Conservation (phyloP, 2,888 invertebrate species). For the Pollenia labialis region DNA sequence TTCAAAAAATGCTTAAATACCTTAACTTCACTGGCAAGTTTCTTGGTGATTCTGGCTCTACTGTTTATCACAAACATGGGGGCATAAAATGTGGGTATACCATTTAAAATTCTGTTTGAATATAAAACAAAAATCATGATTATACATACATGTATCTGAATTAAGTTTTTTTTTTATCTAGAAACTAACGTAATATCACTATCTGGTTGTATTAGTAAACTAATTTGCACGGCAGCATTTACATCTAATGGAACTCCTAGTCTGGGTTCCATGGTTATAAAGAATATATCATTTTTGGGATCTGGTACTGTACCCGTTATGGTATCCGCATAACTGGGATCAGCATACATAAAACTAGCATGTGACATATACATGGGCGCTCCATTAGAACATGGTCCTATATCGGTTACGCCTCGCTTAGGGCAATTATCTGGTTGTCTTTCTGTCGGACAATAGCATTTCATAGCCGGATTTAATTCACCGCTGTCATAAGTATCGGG, state of each 20-base stretch:
- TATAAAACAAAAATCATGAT: background rate
- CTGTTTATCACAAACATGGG: constrained; percentile 79
- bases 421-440: constrained; percentile 83
- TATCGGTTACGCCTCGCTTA: constrained; percentile 87
- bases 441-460: constrained; percentile 88
- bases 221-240: constrained; percentile 90
- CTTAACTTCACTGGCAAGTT: constrained; percentile 78
- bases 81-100: constrained; percentile 78
- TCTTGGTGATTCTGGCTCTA: constrained; percentile 75
- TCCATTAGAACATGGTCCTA: constrained; percentile 89
- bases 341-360: constrained; percentile 91
- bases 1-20: constrained; percentile 62
- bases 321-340: constrained; percentile 87
- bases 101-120: constrained; percentile 76
- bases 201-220: constrained; percentile 86
- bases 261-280: constrained; percentile 88
- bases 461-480: constrained; percentile 85
- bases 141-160: too few relatives aligned
- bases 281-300: constrained; percentile 87
- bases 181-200: constrained; percentile 85
- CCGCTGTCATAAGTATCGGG: constrained; percentile 90
- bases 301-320: constrained; percentile 88
- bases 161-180: background rate
- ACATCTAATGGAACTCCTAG: constrained; percentile 91
- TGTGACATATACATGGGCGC: constrained; percentile 92